Evolutionary conservation across 2,888 invertebrate species (phyloP).

Genomic region (Stramonita haemastoma): DNA sequence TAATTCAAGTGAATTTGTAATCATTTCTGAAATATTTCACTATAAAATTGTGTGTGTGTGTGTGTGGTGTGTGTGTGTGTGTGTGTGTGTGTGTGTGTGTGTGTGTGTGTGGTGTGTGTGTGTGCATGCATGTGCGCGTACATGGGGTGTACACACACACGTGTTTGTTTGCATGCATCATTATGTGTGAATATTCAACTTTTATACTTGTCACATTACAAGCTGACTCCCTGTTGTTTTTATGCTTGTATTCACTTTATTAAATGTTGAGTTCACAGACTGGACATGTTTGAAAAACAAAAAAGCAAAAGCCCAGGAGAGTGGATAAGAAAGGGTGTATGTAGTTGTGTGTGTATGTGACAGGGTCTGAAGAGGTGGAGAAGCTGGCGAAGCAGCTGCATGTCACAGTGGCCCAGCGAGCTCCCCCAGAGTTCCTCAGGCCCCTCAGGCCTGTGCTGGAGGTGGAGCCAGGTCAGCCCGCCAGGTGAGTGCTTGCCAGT

Average conservation of each 20-base stretch:
- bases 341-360: slow-evolving; percentile 6
- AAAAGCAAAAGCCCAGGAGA: too few relatives aligned
- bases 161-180: not conserved
- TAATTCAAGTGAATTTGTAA: too few relatives aligned
- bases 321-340: not conserved
- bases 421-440: slow-evolving; percentile 87
- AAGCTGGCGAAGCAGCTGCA: slow-evolving; percentile 64
- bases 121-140: not conserved
- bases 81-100: slow-evolving; percentile 20
- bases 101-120: slow-evolving; percentile 33
- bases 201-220: too few relatives aligned
- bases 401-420: slow-evolving; percentile 67
- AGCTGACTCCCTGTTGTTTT: too few relatives aligned
- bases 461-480: slow-evolving; percentile 94
- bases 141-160: too few relatives aligned
- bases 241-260: too few relatives aligned
- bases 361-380: slow-evolving; percentile 66
- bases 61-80: not conserved
- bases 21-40: not conserved
- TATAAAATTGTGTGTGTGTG: not conserved
- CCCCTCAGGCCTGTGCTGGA: slow-evolving; percentile 84
- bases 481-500: slow-evolving; percentile 79
- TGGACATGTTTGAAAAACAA: too few relatives aligned
- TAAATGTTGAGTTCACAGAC: too few relatives aligned
- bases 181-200: not conserved